Base-by-base conservation (phyloP, 1,140 invertebrate genomes). In the Apis cerana region DNA sequence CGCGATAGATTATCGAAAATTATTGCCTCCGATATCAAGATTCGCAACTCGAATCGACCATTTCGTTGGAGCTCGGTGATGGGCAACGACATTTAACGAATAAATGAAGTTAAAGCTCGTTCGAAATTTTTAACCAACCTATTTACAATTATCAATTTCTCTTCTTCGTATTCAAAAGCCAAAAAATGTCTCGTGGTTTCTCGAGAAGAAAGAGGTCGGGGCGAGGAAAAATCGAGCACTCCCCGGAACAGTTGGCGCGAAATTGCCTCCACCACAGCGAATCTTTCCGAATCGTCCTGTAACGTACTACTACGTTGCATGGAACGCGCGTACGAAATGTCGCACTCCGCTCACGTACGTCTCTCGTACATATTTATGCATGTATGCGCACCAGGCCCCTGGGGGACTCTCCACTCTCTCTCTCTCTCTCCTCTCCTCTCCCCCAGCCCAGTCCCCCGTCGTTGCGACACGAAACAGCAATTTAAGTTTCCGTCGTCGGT, bases 401-500 rank as follows among this genome's bases (percentile, higher is more conserved):
- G 33, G 33, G 33, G n/a, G n/a, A 13, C 15, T 62, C 54, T 54
- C n/a, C n/a, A n/a, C n/a, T n/a, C 54, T 54, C 17, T 54, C 54
- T 13, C 54, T 23, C 54, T 33, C 17, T 43, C 27, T 52, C 23
- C 4, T 19, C 48, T 52, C 48, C 15, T 48, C 80, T 19, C 13
- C 21, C 10, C 9, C 17, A 21, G 11, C 48, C 0, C 21, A 1
- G 5, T 23, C 33, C 43, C 23, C 33, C 43, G 15, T 17, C 7
- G 5, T 23, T 11, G 85, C 75, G 91, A 91, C 91, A 91, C 91
- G 90, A 89, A 91, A 91, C 90, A 88, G 91, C 90, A 91, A 92
- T 91, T 92, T 92, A 91, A 92, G 91, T 91, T 92, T 90, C 89
- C 89, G 90, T 89, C 85, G 89, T 75, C 75, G 81, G 69, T 70